Conservation (phyloP, 1,140 invertebrate species). For the Meloidogyne hapla region DNA sequence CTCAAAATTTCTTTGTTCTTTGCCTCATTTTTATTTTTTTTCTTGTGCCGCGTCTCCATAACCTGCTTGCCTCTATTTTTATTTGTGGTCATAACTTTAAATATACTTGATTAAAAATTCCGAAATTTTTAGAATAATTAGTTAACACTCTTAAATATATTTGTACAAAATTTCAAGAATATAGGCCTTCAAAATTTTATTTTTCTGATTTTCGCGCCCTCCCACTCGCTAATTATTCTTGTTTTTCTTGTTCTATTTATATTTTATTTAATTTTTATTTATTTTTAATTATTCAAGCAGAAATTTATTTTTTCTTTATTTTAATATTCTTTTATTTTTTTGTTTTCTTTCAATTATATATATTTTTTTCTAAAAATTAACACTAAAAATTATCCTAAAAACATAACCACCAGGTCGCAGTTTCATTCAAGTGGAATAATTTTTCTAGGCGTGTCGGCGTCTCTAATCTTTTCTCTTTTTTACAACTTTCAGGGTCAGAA, state of each 20-base stretch:
- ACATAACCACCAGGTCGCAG: not conserved
- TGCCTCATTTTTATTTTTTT: not conserved
- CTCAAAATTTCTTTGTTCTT: not conserved
- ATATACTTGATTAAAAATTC: not conserved
- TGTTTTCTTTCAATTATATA: not conserved
- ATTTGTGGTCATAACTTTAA: not conserved
- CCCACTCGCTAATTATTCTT: not conserved
- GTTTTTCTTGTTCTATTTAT: not conserved
- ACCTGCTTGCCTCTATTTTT: not conserved
- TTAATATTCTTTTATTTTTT: not conserved
- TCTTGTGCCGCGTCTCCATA: not conserved
- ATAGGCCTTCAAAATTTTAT: not conserved
- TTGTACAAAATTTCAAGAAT: not conserved
- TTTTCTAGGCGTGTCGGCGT: not conserved
- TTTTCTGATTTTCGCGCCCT: not conserved
- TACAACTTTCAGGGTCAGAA: conserved; percentile 1
- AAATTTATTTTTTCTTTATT: not conserved
- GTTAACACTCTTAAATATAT: not conserved
- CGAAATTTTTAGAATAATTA: not conserved
- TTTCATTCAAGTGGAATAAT: not conserved
- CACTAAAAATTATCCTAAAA: not conserved
- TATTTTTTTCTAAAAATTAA: not conserved
- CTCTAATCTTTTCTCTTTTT: not conserved
- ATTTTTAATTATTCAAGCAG: conserved; percentile 3
- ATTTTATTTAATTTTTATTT: not conserved